Evolutionary conservation across 1,140 invertebrate species (phyloP), one percentile per base, ranked within the genome.

Genomic region (Phymastichus coffea): DNA sequence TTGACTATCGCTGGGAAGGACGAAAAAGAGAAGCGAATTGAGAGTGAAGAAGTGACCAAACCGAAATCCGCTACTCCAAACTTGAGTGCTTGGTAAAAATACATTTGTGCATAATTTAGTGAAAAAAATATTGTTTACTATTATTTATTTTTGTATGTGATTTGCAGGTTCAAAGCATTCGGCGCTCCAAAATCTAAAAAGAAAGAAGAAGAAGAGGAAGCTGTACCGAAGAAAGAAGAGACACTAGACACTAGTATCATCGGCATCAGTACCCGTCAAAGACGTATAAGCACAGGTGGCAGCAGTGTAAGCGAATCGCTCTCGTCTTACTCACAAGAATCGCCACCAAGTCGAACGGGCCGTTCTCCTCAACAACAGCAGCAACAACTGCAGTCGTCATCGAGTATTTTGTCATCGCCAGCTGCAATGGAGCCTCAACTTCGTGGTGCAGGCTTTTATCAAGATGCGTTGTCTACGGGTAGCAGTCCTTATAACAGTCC

Each of bases 111-210:
- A 40, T 12, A 8, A 40, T 40, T 40, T 40, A 7, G 28, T 7
- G 12, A 7, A 12, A 33, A 33, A 7, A 33, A 33, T 33, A 6
- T 33, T 33, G 28, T 33, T 33, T 33, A 33, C 28, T 33, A 7
- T 6, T 33, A 33, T 7, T 33, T 33, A 7, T 7, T 33, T 33
- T 33, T 33, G 12, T 33, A 12, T 33, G 28, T 40, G 6, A 17
- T 44, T 44, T 44, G 20, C 19, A 60, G 57, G 57, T 90, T 94
- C 51, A 93, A 93, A 77, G 91, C 91, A 1, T 94, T 94, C 74
- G 92, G 92, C 37, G 88, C 87, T 0, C 91, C 91, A 6, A 93
- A 87, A 67, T 78, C 75, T 7, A 79, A 80, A 60, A 79, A 78
- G 55, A 80, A 80, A 37, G 73, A 80, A 1, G 77, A 78, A 17